A percentile compares a stretch with the other conserved stretches of the same genome.
Conservation (phyloP, 2,797 vertebrate species). For the Hydrocynus forskahlii region DNA sequence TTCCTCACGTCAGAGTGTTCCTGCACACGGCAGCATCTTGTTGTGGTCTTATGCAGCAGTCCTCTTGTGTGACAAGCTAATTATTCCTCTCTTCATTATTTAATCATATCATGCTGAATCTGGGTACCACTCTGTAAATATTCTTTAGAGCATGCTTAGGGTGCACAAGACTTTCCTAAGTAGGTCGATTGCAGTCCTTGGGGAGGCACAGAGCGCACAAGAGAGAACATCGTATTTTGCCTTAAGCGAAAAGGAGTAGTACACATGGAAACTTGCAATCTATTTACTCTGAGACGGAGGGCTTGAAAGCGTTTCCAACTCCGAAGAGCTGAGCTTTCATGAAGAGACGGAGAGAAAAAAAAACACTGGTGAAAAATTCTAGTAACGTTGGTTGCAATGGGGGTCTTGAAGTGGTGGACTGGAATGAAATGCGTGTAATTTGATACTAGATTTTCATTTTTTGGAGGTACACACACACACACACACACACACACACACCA, state of each 20-base stretch:
- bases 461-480: too few species aligned
- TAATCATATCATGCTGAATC: slow-evolving; percentile 71
- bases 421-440: background rate
- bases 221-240: slow-evolving; percentile 67
- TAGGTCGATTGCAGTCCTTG: slow-evolving; percentile 72
- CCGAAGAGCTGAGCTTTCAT: slow-evolving; percentile 43
- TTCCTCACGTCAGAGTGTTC: slow-evolving; percentile 17
- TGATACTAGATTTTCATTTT: too few species aligned
- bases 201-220: slow-evolving; percentile 63
- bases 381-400: background rate
- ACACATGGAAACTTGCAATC: slow-evolving; percentile 66
- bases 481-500: too few species aligned
- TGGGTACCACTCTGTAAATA: slow-evolving; percentile 68
- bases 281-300: slow-evolving; percentile 71
- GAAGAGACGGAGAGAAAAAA: slow-evolving; percentile 4
- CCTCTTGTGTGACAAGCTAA: slow-evolving; percentile 60
- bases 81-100: slow-evolving; percentile 72
- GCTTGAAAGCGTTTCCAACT: slow-evolving; percentile 64
- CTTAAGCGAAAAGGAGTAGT: slow-evolving; percentile 65
- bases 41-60: slow-evolving; percentile 40
- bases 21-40: background rate
- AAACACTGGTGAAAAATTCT: background rate
- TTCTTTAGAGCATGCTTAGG: slow-evolving; percentile 65
- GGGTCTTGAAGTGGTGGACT: background rate
- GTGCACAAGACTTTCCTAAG: slow-evolving; percentile 67